Percentiles rank a stretch among this genome's conserved stretches.
Conservation (phyloP, 2,888 invertebrate genomes). For the Zonitis immaculata region DNA sequence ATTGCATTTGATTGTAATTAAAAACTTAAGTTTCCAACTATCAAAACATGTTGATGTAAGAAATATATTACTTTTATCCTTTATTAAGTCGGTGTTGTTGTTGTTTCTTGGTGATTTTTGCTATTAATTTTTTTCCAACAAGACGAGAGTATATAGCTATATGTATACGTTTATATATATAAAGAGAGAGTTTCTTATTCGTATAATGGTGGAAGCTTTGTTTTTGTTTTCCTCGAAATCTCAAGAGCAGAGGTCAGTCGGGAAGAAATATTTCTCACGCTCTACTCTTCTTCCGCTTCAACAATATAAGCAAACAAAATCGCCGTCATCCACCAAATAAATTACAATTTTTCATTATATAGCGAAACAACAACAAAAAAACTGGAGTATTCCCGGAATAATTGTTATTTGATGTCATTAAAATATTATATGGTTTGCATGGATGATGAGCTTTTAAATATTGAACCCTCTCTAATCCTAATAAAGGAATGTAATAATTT, state of each 20-base stretch:
- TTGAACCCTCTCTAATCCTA: neutral
- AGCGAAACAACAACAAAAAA: too few relatives aligned
- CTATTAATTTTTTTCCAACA: too few relatives aligned
- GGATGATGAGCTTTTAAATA: neutral
- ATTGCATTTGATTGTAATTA: constrained; percentile 48
- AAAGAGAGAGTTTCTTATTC: neutral
- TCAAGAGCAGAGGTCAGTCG: constrained; percentile 12
- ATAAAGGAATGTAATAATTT: constrained; percentile 29
- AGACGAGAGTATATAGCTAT: neutral
- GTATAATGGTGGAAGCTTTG: constrained; percentile 3
- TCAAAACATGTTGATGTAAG: constrained; percentile 35
- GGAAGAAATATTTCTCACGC: constrained; percentile 18
- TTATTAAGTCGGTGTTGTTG: too few relatives aligned
- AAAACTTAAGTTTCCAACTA: constrained; percentile 38
- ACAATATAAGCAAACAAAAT: constrained; percentile 7
- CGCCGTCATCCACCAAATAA: constrained; percentile 1
- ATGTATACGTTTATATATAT: too few relatives aligned
- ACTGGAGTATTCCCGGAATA: neutral
- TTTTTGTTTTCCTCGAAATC: constrained; percentile 19
- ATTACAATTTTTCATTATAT: too few relatives aligned
- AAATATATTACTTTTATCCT: neutral
- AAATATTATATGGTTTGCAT: neutral
- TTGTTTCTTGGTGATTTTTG: too few relatives aligned
- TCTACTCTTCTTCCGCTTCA: constrained; percentile 4
- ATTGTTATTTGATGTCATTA: too few relatives aligned